Conservation (phyloP, 2,113 vertebrate genomes). For the Elephantulus edwardii region DNA sequence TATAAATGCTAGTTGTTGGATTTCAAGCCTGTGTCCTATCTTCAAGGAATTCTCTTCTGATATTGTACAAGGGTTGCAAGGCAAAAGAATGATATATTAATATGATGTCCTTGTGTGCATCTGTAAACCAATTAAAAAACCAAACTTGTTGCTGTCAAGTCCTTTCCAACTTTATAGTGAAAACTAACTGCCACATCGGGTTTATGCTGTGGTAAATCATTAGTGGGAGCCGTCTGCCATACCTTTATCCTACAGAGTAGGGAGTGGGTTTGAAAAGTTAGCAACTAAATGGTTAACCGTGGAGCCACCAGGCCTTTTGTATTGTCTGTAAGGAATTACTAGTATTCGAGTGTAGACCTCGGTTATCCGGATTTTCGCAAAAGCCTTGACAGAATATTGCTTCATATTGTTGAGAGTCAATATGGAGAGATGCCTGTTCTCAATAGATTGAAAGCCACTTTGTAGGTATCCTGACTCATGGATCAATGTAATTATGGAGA, state of each 20-base stretch:
- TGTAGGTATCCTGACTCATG: slow-evolving; percentile 7
- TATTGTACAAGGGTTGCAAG: neutral
- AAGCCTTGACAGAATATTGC: neutral
- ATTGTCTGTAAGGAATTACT: neutral
- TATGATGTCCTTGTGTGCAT: neutral
- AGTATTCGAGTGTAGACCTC: neutral
- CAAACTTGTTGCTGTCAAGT: neutral
- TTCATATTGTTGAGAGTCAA: neutral
- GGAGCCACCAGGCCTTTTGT: neutral
- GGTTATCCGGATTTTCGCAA: neutral
- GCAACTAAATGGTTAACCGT: too few relatives aligned
- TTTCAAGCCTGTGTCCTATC: neutral
- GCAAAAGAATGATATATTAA: neutral
- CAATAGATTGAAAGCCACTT: slow-evolving; percentile 34
- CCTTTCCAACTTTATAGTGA: neutral
- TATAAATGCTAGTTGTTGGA: too few relatives aligned
- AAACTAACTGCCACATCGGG: neutral
- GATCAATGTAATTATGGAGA: neutral
- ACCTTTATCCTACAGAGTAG: neutral
- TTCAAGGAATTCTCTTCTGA: neutral
- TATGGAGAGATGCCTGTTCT: neutral
- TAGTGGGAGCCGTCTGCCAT: neutral
- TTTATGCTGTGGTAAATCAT: neutral
- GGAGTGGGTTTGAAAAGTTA: neutral
- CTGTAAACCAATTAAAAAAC: neutral